These are phyloP conservation scores for Lynx canadensis DNA, from an alignment of 2,113 vertebrate species.

Conservation along the genomic window DNA sequence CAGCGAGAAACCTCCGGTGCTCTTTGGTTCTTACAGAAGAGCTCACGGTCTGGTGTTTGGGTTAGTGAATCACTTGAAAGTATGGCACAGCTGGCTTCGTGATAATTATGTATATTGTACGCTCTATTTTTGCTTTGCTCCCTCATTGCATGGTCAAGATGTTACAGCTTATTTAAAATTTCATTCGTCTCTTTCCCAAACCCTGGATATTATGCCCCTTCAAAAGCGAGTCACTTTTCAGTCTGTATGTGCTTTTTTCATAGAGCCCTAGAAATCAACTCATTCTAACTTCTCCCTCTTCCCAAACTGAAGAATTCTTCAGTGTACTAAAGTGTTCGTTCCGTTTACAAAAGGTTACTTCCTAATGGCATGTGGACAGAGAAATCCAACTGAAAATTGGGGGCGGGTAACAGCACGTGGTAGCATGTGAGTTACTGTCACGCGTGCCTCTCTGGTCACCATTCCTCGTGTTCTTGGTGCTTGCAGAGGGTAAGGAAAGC, in stretches of 20 bases:
- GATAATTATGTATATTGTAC: not conserved
- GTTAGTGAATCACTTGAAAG: not conserved
- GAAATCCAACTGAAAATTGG: not conserved
- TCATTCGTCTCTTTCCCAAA: slow-evolving; percentile 30
- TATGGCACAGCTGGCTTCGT: not conserved
- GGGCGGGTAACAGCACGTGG: not conserved
- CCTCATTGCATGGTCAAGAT: slow-evolving; percentile 19
- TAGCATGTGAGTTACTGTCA: not conserved
- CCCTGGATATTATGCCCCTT: not conserved
- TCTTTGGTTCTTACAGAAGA: not conserved
- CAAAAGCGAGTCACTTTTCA: not conserved
- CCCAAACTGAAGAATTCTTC: not conserved
- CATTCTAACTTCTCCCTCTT: not conserved
- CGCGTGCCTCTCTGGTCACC: not conserved
- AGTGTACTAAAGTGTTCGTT: not conserved
- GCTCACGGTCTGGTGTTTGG: not conserved
- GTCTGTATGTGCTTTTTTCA: not conserved
- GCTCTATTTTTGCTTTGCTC: slow-evolving; percentile 15
- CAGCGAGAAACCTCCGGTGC: not conserved
- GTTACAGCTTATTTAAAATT: slow-evolving; percentile 10
- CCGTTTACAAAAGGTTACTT: not conserved
- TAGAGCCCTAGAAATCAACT: not conserved
- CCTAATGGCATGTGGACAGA: not conserved
- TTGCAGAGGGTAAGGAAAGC: not conserved
- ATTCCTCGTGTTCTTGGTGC: not conserved